Evolutionary conservation across 2,113 vertebrate species (phyloP).

Genomic region (Irena cyanogastra): DNA sequence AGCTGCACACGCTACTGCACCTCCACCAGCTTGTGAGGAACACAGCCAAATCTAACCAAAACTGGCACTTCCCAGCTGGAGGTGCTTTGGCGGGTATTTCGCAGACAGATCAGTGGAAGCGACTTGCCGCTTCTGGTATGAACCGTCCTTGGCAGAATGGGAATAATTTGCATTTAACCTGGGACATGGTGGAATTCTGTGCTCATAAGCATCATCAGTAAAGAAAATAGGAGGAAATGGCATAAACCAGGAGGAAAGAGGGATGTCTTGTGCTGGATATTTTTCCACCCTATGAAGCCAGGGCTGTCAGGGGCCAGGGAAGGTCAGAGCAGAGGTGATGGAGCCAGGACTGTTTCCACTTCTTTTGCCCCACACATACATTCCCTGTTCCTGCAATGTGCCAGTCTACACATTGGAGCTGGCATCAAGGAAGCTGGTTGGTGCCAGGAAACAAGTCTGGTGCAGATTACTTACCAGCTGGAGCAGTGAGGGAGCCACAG

Average conservation of each 20-base stretch:
- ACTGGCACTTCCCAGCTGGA: background rate
- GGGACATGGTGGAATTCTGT: background rate
- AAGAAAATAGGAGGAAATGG: background rate
- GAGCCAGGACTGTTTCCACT: background rate
- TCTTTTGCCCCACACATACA: background rate
- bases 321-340: background rate
- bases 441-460: slow-evolving; percentile 55
- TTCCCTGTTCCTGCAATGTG: background rate
- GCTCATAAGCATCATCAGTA: accelerated
- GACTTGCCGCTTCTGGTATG: accelerated
- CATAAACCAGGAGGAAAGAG: background rate
- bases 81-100: background rate
- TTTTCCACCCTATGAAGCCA: background rate
- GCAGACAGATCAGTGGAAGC: background rate
- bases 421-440: background rate
- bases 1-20: background rate
- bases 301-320: background rate
- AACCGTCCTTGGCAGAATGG: accelerated
- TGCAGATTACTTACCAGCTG: slow-evolving; percentile 42
- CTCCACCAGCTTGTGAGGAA: background rate
- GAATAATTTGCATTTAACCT: background rate
- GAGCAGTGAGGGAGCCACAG: background rate
- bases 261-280: background rate
- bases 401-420: slow-evolving; percentile 54
- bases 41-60: background rate